Percentiles rank a stretch among this genome's conserved stretches.
These are phyloP conservation scores for Amphilophus citrinellus DNA, from an alignment of 2,113 vertebrate species.

Conservation along the genomic window DNA sequence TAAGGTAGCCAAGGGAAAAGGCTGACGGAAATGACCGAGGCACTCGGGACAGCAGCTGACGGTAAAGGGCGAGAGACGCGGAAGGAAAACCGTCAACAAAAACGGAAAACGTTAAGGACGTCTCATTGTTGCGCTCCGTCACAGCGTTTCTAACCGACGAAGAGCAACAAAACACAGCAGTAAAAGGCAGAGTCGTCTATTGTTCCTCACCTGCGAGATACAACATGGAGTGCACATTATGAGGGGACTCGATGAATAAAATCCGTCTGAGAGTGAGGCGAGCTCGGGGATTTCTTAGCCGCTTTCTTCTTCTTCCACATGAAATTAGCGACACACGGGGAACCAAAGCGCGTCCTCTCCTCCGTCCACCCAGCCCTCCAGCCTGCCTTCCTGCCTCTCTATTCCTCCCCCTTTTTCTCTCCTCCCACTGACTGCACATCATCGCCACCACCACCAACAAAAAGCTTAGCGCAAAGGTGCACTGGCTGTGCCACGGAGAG, in stretches of 20 bases:
- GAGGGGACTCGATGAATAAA: background rate
- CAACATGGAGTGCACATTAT: conserved; percentile 79
- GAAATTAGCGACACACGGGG: conserved; percentile 26
- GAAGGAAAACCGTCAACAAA: conserved; percentile 18
- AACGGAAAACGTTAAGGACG: background rate
- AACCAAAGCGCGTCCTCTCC: conserved; percentile 39
- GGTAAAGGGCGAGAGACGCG: background rate
- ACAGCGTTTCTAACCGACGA: background rate
- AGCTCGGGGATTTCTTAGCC: conserved; percentile 11
- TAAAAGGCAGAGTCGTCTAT: background rate
- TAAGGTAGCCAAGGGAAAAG: background rate
- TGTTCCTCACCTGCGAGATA: conserved; percentile 80
- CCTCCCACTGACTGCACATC: conserved; percentile 35
- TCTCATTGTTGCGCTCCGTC: background rate
- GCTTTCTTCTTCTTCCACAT: conserved; percentile 29
- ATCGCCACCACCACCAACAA: background rate
- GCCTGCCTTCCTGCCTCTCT: background rate
- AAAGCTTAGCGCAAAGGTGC: background rate
- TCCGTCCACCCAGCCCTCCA: background rate
- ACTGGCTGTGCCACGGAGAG: background rate
- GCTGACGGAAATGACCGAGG: background rate
- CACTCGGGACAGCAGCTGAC: background rate
- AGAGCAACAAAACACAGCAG: background rate
- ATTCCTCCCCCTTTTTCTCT: conserved; percentile 2
- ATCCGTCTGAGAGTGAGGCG: conserved; percentile 5